Evolutionary conservation across 2,888 invertebrate species (phyloP).

Genomic region (Eristalis pertinax): DNA sequence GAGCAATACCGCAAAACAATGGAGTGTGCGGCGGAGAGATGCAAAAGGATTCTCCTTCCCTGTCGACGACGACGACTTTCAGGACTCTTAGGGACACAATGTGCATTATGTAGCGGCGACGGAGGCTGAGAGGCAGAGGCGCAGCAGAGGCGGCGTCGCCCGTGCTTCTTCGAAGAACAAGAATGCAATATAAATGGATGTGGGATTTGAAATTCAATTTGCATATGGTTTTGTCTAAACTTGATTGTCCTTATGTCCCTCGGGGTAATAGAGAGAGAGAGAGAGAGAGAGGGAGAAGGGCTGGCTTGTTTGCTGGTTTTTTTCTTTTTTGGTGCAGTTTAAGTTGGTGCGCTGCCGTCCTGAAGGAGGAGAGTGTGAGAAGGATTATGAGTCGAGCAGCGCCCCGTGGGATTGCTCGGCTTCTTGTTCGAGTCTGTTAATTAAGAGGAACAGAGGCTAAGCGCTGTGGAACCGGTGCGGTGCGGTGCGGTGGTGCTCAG

Average conservation of each 20-base stretch:
- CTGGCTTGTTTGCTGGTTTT: background rate
- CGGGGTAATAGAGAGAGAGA: background rate
- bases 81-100: background rate
- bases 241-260: background rate
- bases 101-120: background rate
- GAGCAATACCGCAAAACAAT: conserved; percentile 17
- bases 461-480: background rate
- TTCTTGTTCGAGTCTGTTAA: background rate
- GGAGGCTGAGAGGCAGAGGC: no score
- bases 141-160: background rate
- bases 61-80: background rate
- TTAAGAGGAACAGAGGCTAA: background rate
- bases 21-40: background rate
- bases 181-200: conserved; percentile 7
- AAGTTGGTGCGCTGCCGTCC: background rate
- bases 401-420: background rate
- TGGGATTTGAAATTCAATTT: conserved; percentile 7
- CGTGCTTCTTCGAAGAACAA: background rate
- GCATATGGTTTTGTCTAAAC: conserved; percentile 1
- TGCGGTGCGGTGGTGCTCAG: background rate
- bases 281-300: background rate
- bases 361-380: background rate
- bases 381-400: background rate
- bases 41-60: background rate
- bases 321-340: background rate